Evolutionary conservation across 2,113 vertebrate genomes (phyloP).

Genomic region (Ageneiosus marmoratus): DNA sequence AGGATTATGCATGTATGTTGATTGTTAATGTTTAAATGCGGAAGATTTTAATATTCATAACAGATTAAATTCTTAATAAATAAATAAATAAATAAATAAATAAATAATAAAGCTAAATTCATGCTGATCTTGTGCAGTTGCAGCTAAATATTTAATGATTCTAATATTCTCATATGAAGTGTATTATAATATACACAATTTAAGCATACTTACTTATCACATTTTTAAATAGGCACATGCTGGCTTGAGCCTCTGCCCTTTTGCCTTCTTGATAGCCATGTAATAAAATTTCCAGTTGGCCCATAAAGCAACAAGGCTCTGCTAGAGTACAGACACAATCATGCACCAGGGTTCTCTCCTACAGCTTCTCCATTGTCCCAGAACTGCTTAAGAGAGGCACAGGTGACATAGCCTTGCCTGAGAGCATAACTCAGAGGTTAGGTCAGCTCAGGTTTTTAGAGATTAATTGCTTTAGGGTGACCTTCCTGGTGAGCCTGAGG

Average conservation of each 20-base stretch:
- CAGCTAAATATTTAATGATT: constrained; percentile 7
- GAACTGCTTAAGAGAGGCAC: background rate
- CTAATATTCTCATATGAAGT: background rate
- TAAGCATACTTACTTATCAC: background rate
- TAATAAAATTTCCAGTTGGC: background rate
- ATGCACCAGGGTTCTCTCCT: background rate
- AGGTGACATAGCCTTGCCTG: background rate
- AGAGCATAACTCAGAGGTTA: background rate
- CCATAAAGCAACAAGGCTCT: background rate
- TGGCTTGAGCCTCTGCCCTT: background rate
- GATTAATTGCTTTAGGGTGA: background rate
- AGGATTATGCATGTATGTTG: background rate
- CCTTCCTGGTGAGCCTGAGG: background rate
- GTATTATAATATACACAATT: background rate
- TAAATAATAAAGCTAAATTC: background rate
- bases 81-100: too few species aligned
- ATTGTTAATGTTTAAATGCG: background rate
- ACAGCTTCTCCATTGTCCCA: background rate
- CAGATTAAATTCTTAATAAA: background rate
- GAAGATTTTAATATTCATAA: background rate
- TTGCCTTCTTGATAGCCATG: background rate
- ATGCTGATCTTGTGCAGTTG: background rate
- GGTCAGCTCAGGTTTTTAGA: background rate
- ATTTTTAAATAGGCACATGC: background rate
- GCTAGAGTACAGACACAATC: background rate